phyloP scores from a whole-genome alignment of 2,113 vertebrate genomes.

The rat (Rattus norvegicus) region DNA sequence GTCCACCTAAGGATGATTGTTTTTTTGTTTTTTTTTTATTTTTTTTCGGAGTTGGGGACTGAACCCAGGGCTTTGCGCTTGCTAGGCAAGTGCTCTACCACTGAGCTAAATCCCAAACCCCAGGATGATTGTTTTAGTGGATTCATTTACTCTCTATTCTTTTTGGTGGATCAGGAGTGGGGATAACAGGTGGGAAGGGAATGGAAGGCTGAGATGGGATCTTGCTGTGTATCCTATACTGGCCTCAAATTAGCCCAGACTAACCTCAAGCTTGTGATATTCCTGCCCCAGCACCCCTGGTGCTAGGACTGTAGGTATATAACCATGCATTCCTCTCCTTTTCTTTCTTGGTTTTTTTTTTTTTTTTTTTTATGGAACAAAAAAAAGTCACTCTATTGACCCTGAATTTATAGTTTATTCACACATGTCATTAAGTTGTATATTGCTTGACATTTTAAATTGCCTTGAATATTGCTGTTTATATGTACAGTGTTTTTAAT shows the following conservation, averaged over 20 bases:
- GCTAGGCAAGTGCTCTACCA: too few relatives aligned
- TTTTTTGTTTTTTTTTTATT: too few relatives aligned
- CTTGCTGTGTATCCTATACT: not conserved
- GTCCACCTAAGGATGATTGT: not conserved
- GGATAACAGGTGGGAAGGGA: too few relatives aligned
- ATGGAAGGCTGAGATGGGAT: not conserved
- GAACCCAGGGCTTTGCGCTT: too few relatives aligned
- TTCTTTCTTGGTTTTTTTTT: too few relatives aligned
- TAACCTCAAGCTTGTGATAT: not conserved
- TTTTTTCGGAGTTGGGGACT: too few relatives aligned
- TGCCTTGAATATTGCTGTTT: conserved; percentile 51
- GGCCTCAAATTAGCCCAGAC: not conserved
- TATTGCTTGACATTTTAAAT: conserved; percentile 54
- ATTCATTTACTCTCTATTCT: not conserved
- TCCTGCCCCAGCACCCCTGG: not conserved
- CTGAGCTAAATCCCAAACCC: too few relatives aligned
- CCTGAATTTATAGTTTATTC: conserved; percentile 39
- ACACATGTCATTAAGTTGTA: not conserved
- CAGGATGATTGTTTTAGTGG: not conserved
- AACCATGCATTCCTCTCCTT: not conserved
- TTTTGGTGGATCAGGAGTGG: not conserved
- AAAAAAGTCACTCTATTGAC: conserved; percentile 6
- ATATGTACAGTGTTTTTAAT: conserved; percentile 38
- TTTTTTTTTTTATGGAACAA: not conserved
- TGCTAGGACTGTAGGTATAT: not conserved